Conservation (phyloP, 2,888 invertebrate species). For the Parnassius smintheus region DNA sequence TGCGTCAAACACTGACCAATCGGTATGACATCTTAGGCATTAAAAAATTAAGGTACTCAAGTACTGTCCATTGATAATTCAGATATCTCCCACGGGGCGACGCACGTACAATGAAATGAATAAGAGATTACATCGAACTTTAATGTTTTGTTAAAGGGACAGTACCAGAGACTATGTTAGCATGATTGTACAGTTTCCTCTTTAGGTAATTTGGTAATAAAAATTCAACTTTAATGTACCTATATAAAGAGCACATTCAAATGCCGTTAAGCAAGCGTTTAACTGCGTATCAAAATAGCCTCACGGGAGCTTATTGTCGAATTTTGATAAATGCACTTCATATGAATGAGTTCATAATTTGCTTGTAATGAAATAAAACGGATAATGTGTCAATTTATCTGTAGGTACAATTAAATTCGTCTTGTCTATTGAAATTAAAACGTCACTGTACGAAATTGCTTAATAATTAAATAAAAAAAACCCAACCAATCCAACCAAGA, state of each 20-base stretch:
- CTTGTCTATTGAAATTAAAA: neutral
- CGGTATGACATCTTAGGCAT: too few relatives aligned
- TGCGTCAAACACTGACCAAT: too few relatives aligned
- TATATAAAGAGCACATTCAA: slow-evolving; percentile 1
- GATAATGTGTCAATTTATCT: slow-evolving; percentile 16
- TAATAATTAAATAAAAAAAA: neutral
- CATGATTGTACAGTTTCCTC: slow-evolving; percentile 22
- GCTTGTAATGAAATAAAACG: slow-evolving; percentile 13
- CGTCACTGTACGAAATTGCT: slow-evolving; percentile 7
- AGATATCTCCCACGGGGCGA: slow-evolving; percentile 5
- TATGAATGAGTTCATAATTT: slow-evolving; percentile 23
- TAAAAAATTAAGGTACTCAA: too few relatives aligned
- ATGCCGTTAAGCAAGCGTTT: neutral
- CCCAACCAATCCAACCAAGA: too few relatives aligned
- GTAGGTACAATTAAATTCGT: neutral
- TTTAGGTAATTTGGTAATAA: neutral
- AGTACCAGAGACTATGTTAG: neutral
- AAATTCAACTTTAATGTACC: neutral
- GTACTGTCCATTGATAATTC: slow-evolving; percentile 6
- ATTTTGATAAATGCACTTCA: slow-evolving; percentile 22
- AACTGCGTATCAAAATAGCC: slow-evolving; percentile 1
- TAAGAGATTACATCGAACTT: slow-evolving; percentile 4
- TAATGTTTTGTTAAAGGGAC: slow-evolving; percentile 10
- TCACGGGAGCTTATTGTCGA: slow-evolving; percentile 18
- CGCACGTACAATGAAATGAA: neutral